Evolutionary conservation across 2,797 vertebrate species (phyloP), one percentile per base, ranked within the genome.

Genomic region (Peromyscus nudipes): DNA sequence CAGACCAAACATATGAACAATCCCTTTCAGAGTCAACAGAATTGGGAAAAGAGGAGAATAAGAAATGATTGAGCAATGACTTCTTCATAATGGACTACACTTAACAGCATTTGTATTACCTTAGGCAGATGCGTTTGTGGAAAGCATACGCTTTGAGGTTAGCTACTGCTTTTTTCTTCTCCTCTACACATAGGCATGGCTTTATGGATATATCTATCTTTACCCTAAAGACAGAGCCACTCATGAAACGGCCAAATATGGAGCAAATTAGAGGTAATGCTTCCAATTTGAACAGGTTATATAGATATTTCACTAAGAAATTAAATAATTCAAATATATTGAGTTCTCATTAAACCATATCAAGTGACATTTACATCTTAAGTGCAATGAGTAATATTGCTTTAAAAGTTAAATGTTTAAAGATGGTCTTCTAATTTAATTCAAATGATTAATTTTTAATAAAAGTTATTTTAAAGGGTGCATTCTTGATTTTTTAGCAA

Each of bases 401-500:
- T 96, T 94, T 69, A 91, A 85, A 93, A 89, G 43, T 93, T 85
- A 77, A 95, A 91, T 91, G 46, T 67, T 92, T n/a, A 80, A 90
- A 85, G 52, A 84, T 69, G 19, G 12, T 34, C 62, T 31, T 79
- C 89, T 52, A 92, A 85, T 79, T 82, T 52, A 92, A 85, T 60
- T 90, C 65, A 93, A 93, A 64, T 37, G 34, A 81, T 82, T 71
- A 57, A 29, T 40, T 87, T 60, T 60, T 55, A 62, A 64, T 83
- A 46, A 90, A 96, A 77, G 11, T 95, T n/a, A 43, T 8, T 71
- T 64, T 93, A n/a, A 84, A 95, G 87, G 10, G 21, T 89, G 11
- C 9, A 85, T 69, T 86, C 75, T 94, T 29, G 57, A 69, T 8
- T 69, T 69, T 69, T 69, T 69, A n/a, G 65, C 31, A 67, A n/a